Conservation (phyloP, 2,797 vertebrate genomes). For the Argentina silus region DNA sequence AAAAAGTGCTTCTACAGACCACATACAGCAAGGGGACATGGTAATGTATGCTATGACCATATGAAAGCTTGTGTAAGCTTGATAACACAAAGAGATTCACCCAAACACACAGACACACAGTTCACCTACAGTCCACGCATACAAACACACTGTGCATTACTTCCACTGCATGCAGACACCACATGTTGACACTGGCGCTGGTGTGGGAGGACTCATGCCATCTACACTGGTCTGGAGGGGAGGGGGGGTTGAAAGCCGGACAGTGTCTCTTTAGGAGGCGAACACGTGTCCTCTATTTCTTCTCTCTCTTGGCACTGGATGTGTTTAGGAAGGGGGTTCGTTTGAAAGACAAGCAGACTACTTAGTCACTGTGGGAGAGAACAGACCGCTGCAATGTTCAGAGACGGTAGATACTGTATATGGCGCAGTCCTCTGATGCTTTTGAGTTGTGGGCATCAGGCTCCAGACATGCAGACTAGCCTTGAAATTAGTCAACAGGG, state of each 20-base stretch:
- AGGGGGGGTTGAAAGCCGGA: not conserved
- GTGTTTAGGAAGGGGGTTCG: not conserved
- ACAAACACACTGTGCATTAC: conserved; percentile 7
- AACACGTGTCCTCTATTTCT: not conserved
- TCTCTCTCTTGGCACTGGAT: not conserved
- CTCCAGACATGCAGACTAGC: not conserved
- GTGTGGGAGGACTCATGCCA: conserved; percentile 17
- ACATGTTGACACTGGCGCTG: conserved; percentile 8
- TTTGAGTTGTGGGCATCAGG: not conserved
- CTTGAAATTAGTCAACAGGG: not conserved
- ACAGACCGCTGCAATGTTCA: not conserved
- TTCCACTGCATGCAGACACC: conserved; percentile 20
- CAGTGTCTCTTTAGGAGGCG: not conserved
- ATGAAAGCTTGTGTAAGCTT: conserved; percentile 1
- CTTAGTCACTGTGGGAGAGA: not conserved
- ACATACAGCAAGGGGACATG: conserved; percentile 19
- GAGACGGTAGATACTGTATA: too few species aligned
- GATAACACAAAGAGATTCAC: not conserved
- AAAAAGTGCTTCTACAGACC: conserved; percentile 12
- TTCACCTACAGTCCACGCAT: not conserved
- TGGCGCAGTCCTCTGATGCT: not conserved
- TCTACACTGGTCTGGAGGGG: conserved; percentile 3
- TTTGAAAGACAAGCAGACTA: conserved; percentile 2
- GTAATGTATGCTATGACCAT: not conserved
- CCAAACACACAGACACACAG: conserved; percentile 9